phyloP scores from a whole-genome alignment of 2,113 vertebrate species.

The Plecturocebus donacophilus region DNA sequence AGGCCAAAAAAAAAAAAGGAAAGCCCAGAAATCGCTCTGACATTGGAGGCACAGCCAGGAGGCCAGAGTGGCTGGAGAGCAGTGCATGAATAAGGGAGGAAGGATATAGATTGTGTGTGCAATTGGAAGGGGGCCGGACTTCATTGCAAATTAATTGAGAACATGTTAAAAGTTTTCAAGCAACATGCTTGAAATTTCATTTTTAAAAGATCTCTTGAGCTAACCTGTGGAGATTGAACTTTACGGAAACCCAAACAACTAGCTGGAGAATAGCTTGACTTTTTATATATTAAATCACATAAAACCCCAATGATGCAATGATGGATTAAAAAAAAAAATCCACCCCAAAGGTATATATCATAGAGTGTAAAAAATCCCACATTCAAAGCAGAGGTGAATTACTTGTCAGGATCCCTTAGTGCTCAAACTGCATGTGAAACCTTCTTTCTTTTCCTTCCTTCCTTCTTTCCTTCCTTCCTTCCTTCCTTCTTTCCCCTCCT shows the following conservation, averaged over 20 bases:
- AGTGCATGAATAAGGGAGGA: not conserved
- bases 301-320: not conserved
- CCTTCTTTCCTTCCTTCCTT: rapidly evolving
- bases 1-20: not conserved
- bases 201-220: constrained; percentile 1
- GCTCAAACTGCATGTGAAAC: not conserved
- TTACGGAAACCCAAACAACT: not conserved
- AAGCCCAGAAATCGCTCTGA: not conserved
- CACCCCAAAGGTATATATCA: not conserved
- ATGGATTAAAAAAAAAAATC: not conserved
- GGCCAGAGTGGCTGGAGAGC: not conserved
- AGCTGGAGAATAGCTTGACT: not conserved
- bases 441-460: too few relatives aligned
- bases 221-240: constrained; percentile 29
- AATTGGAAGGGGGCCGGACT: not conserved
- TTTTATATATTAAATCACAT: constrained; percentile 3
- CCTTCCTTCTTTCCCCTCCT: too few relatives aligned
- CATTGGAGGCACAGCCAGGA: not conserved
- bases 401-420: not conserved
- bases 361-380: not conserved
- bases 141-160: not conserved
- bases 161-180: not conserved
- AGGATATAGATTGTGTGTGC: not conserved
- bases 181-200: not conserved
- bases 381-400: not conserved